Percentiles rank a stretch among this genome's conserved stretches.
phyloP scores from a whole-genome alignment of 1,140 invertebrate species.

The Pseudomyrmex flavicornis region DNA sequence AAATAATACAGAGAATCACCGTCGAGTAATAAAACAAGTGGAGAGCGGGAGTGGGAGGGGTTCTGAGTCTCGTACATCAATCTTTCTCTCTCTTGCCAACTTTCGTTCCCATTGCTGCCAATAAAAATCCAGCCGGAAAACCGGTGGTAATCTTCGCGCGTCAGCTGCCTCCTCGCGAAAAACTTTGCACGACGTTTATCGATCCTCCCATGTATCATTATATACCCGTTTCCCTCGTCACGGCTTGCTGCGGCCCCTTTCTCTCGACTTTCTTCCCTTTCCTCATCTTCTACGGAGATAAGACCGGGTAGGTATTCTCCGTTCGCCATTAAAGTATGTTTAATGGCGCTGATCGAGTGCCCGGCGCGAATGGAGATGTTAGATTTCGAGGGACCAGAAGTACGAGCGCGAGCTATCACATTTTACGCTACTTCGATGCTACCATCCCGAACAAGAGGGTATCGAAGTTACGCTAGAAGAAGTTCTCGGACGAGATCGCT shows the following conservation, averaged over 20 bases:
- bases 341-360: conserved; percentile 34
- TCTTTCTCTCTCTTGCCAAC: conserved; percentile 43
- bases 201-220: conserved; percentile 56
- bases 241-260: not conserved
- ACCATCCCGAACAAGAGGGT: too few relatives aligned
- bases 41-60: too few relatives aligned
- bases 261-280: too few relatives aligned
- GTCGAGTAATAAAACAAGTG: conserved; percentile 29
- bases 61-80: conserved; percentile 53
- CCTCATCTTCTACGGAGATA: not conserved
- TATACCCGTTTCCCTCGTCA: conserved; percentile 43
- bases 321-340: conserved; percentile 39
- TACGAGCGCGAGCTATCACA: not conserved
- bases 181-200: conserved; percentile 59
- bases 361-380: conserved; percentile 7
- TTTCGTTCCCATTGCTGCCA: conserved; percentile 53
- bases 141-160: conserved; percentile 56
- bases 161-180: conserved; percentile 53
- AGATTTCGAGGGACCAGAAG: conserved; percentile 1
- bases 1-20: conserved; percentile 3
- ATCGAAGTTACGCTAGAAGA: too few relatives aligned
- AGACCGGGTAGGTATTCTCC: not conserved
- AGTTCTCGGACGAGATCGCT: not conserved
- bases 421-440: too few relatives aligned
- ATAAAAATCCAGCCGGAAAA: conserved; percentile 60